Conservation (phyloP, 1,140 invertebrate genomes). For the Brachionus paranguensis region DNA sequence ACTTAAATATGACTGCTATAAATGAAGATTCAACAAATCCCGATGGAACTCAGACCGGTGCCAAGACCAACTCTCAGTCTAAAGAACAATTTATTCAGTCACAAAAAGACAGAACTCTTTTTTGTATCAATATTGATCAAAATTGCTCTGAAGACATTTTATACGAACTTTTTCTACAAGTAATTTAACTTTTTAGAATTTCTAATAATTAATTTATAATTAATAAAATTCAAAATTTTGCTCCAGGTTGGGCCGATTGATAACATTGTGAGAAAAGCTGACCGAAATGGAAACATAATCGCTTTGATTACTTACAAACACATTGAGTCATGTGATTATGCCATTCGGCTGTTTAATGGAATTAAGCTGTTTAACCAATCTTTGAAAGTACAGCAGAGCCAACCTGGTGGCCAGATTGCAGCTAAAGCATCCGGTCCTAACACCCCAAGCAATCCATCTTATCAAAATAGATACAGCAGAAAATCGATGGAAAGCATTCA, state of each 20-base stretch:
- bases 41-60: background rate
- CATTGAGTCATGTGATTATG: slow-evolving; percentile 29
- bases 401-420: background rate
- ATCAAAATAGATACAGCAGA: background rate
- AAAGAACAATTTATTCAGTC: slow-evolving; percentile 20
- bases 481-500: background rate
- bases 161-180: slow-evolving; percentile 30
- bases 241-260: background rate
- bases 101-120: slow-evolving; percentile 38
- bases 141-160: slow-evolving; percentile 25
- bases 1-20: background rate
- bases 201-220: no score
- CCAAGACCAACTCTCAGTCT: background rate
- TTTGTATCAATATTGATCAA: slow-evolving; percentile 36
- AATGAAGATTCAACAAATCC: background rate
- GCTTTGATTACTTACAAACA: slow-evolving; percentile 28
- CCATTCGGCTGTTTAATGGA: slow-evolving; percentile 21
- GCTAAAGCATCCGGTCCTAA: background rate
- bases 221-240: background rate
- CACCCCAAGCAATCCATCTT: background rate
- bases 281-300: slow-evolving; percentile 30
- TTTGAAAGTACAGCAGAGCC: slow-evolving; percentile 19
- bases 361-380: slow-evolving; percentile 25
- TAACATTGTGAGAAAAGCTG: slow-evolving; percentile 21
- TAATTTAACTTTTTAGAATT: background rate